Percentiles rank a stretch among this genome's conserved stretches.
Evolutionary conservation across 2,888 invertebrate genomes (phyloP).

Genomic region (Heteropelma amictum): DNA sequence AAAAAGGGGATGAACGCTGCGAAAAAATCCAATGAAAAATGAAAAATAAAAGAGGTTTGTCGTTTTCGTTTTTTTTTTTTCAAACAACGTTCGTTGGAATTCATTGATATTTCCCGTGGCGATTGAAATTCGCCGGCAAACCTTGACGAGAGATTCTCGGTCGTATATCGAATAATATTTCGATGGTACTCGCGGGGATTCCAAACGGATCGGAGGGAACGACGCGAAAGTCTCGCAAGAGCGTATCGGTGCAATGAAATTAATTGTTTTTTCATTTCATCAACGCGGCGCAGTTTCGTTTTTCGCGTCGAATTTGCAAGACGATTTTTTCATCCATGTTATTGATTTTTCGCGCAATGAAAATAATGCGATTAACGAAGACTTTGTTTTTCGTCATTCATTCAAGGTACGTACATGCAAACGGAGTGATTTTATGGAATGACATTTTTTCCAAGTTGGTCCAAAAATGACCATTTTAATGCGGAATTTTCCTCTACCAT

Average conservation of each 20-base stretch:
- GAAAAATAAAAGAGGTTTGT: conserved; percentile 3
- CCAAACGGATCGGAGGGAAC: neutral
- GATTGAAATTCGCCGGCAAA: conserved; percentile 3
- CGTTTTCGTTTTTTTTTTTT: neutral
- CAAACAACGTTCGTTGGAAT: neutral
- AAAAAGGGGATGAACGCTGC: neutral
- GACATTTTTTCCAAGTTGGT: no score
- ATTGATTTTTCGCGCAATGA: no score
- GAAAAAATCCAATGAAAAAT: conserved; percentile 13
- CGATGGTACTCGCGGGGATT: conserved; percentile 5
- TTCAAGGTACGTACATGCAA: no score
- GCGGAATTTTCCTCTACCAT: no score
- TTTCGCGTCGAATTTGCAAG: no score
- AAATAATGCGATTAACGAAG: no score
- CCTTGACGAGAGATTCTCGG: neutral
- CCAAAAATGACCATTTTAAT: no score
- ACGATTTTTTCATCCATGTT: no score
- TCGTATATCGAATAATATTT: no score
- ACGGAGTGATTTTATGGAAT: no score
- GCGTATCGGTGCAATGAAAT: neutral
- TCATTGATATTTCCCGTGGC: conserved; percentile 15
- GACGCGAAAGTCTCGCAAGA: neutral
- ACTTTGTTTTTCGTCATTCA: no score
- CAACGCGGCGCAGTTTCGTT: neutral
- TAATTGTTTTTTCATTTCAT: conserved; percentile 2